Evolutionary conservation across 2,888 invertebrate species (phyloP).

Genomic region (Monochamus alternatus): DNA sequence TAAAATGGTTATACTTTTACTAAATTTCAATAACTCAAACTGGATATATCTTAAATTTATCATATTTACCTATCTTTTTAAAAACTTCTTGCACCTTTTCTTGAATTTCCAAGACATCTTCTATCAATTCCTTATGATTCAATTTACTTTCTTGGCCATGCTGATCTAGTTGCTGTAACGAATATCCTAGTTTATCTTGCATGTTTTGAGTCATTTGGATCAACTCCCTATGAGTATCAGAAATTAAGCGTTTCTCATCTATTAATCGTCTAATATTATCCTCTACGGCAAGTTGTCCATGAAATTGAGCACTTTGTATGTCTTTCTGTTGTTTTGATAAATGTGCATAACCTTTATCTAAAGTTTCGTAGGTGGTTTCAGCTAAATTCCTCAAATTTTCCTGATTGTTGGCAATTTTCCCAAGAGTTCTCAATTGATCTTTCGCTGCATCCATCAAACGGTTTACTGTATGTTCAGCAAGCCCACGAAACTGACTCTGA

Average conservation of each 20-base stretch:
- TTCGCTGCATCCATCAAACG: conserved; percentile 73
- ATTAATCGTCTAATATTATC: conserved; percentile 74
- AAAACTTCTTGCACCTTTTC: conserved; percentile 73
- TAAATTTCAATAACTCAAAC: too few relatives aligned
- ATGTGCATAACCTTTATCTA: conserved; percentile 57
- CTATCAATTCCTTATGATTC: conserved; percentile 74
- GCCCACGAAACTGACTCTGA: conserved; percentile 77
- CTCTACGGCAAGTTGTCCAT: conserved; percentile 72
- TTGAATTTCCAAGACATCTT: conserved; percentile 74
- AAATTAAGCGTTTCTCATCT: conserved; percentile 76
- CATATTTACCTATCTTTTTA: conserved; percentile 72
- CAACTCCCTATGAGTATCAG: conserved; percentile 74
- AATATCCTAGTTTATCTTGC: conserved; percentile 73
- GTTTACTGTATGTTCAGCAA: conserved; percentile 79
- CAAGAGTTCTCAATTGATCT: conserved; percentile 64
- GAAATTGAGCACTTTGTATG: conserved; percentile 71
- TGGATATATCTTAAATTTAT: too few relatives aligned
- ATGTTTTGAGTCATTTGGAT: conserved; percentile 74
- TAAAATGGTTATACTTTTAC: too few relatives aligned
- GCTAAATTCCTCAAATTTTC: conserved; percentile 63
- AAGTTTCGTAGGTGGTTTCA: conserved; percentile 61
- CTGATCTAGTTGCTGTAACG: conserved; percentile 70
- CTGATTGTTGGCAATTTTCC: conserved; percentile 64
- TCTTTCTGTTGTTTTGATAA: conserved; percentile 71
- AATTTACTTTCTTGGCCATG: conserved; percentile 72